Evolutionary conservation across 2,888 invertebrate genomes (phyloP), one percentile per base, ranked within the genome.

Genomic region (Hypomecis punctinalis): DNA sequence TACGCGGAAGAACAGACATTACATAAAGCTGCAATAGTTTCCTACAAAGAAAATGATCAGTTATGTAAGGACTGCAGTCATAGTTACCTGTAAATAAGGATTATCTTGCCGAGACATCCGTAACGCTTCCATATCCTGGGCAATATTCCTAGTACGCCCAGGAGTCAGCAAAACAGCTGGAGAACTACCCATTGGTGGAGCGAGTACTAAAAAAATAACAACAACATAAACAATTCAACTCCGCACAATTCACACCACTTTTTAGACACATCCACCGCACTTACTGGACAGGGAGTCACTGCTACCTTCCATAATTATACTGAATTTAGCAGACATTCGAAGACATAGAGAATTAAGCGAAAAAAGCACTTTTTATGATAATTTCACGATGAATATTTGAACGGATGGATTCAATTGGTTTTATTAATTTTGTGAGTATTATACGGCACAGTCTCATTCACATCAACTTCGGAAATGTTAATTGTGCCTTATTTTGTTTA

Each of bases 81-180:
- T 39, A 37, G n/a, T 8, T 83, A 96, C 96, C 94, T 96, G 96
- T 67, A 97, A 90, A 82, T 96, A 97, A 1, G 97, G 97, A 89
- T 97, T 97, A 86, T 97, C 97, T 86, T 97, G 97, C 67, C 97
- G 93, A 7, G 97, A 97, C 51, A 96, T 93, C 77, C 97, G 94
- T 48, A 97, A 90, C 35, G 96, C 96, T 84, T 97, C 96, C 96
- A 97, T 97, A 81, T 97, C 97, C 87, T 96, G 96, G 78, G 96
- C 96, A 78, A 96, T 96, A 86, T 96, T 96, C 73, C 96, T 93
- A 68, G 96, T 95, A 71, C 96, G 93, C 23, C 96, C 96, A 55
- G 96, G 96, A 72, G 96, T 96, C 72, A 96, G 85, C 47, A 96
- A 94, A 67, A 96, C 93, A 56, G 96, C 95, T 42, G 96, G 76